Base-by-base conservation (phyloP, 2,797 vertebrate species). In the Glossophaga mutica region DNA sequence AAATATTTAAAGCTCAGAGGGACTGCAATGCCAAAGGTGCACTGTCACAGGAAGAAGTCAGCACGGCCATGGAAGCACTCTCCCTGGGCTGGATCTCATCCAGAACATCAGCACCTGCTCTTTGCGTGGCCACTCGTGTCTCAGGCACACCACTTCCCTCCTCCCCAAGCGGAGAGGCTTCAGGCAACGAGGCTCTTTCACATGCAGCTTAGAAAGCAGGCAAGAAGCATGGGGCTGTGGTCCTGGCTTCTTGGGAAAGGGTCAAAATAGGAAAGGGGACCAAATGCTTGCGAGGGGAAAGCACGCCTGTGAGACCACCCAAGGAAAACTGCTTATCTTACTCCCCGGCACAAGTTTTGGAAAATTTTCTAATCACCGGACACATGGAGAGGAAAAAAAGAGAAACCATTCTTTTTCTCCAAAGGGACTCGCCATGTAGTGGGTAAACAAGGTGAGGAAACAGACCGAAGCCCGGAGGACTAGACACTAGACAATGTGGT, bases 361-460 rank as follows among this genome's bases (percentile, higher is more conserved):
- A 94, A 62, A 44, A 29, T 26, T 68, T 65, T 26, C 52, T 67
- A 86, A 96, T 84, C 70, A 79, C 67, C 65, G n/a, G 94, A 68
- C 18, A 91, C 57, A 70, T 8, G 34, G 55, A 65, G 37, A 50
- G 44, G 68, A 92, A 65, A 46, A 65, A 84, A 74, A 37, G 26
- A 55, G 48, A 18, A 86, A 46, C 32, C n/a, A 26, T 78, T 87
- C n/a, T 48, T 67, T 84, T 95, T 42, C 32, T 2, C 65, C 70
- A 82, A 79, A 68, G 8, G 16, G 62, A 95, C 52, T 94, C 42
- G 77, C 52, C 62, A 85, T 85, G 81, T 65, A 44, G 88, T 71
- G 68, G 73, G 34, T 82, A 96, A 96, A 96, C 55, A 95, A 71
- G 79, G 44, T 68, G 39, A 97, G 86, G 79, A 95, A 91, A 84